Percentiles rank a stretch among this genome's conserved stretches.
Conservation (phyloP, 1,140 invertebrate species). For the Sesamia nonagrioides region DNA sequence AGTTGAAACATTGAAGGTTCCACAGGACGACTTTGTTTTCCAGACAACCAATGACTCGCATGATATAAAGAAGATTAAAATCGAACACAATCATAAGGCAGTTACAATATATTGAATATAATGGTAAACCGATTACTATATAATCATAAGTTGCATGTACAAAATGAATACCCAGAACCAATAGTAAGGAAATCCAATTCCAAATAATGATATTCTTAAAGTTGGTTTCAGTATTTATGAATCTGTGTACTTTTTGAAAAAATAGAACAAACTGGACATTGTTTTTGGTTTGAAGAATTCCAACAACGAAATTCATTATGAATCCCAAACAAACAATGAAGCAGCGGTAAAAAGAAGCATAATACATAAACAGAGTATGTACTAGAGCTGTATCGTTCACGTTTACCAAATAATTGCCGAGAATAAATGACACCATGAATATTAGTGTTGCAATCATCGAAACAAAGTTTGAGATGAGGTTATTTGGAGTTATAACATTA, state of each 20-base stretch:
- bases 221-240: background rate
- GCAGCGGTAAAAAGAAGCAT: background rate
- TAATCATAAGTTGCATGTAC: no score
- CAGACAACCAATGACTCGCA: background rate
- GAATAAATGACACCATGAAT: background rate
- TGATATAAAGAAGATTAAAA: background rate
- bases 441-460: background rate
- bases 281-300: background rate
- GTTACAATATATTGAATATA: background rate
- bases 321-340: background rate
- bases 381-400: background rate
- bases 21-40: background rate
- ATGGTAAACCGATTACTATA: background rate
- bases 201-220: background rate
- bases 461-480: background rate
- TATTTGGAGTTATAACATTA: slow-evolving; percentile 11
- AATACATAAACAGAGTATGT: background rate
- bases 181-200: background rate
- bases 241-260: background rate
- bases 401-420: background rate
- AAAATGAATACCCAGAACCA: background rate
- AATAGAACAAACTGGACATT: background rate
- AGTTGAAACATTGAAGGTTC: background rate
- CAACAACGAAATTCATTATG: background rate
- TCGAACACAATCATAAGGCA: background rate